Evolutionary conservation across 2,888 invertebrate species (phyloP).

Genomic region (Epirrita christyi): DNA sequence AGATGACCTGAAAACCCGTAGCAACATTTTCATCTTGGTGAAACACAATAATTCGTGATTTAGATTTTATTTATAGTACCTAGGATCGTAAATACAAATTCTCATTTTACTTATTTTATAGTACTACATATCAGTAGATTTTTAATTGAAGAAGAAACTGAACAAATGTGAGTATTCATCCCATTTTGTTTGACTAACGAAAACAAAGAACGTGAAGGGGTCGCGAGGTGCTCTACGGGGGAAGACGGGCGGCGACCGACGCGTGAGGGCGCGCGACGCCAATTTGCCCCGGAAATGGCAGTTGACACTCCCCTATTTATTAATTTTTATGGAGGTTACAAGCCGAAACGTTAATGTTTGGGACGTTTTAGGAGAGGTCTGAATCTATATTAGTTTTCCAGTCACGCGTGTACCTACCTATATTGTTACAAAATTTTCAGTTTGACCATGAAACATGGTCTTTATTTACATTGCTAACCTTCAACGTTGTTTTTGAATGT

Average conservation of each 20-base stretch:
- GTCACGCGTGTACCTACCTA: background rate
- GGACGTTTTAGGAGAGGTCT: background rate
- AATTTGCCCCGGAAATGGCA: conserved; percentile 32
- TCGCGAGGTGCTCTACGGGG: conserved; percentile 39
- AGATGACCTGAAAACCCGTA: conserved; percentile 12
- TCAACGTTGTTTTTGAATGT: conserved; percentile 26
- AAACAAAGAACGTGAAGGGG: conserved; percentile 49
- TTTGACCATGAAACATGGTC: conserved; percentile 17
- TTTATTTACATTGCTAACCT: conserved; percentile 27
- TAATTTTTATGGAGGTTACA: conserved; percentile 34
- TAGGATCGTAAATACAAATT: too few species aligned
- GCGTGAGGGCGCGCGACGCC: conserved; percentile 16
- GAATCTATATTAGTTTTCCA: background rate
- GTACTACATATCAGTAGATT: background rate
- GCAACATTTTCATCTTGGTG: conserved; percentile 17
- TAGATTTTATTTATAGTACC: too few species aligned
- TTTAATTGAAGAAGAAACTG: background rate
- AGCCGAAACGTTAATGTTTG: conserved; percentile 18
- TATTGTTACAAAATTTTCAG: background rate
- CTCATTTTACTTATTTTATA: too few species aligned
- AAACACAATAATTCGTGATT: too few species aligned
- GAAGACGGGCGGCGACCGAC: conserved; percentile 12
- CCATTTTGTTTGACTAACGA: conserved; percentile 38
- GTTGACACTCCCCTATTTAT: conserved; percentile 40
- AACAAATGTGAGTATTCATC: conserved; percentile 12